Evolutionary conservation across 2,113 vertebrate species (phyloP).

Genomic region (Aspiorhynchus laticeps): DNA sequence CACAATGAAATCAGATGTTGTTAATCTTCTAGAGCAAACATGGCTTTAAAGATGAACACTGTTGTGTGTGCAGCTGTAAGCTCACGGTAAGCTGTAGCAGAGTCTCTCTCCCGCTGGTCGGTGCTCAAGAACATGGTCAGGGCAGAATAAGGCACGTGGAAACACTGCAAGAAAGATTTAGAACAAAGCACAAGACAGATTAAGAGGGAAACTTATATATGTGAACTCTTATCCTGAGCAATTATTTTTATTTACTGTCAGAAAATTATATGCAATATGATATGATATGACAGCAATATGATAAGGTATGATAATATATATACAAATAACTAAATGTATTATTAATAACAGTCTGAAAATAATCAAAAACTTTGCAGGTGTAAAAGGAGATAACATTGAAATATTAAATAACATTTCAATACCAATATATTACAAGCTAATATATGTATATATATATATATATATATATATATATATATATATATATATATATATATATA

Average conservation of each 20-base stretch:
- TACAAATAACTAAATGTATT: background rate
- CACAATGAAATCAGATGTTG: background rate
- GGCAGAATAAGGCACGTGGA: slow-evolving; percentile 93
- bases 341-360: background rate
- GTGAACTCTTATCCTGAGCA: background rate
- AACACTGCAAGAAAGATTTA: slow-evolving; percentile 78
- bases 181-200: slow-evolving; percentile 27
- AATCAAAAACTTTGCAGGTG: background rate
- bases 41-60: background rate
- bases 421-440: too few relatives aligned
- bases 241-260: background rate
- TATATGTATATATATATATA: too few relatives aligned
- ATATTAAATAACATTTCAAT: background rate
- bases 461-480: too few relatives aligned
- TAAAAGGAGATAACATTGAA: background rate
- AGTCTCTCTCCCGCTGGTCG: slow-evolving; percentile 90
- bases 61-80: slow-evolving; percentile 50
- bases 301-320: background rate
- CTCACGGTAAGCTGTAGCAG: slow-evolving; percentile 92
- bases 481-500: too few relatives aligned
- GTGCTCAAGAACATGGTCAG: slow-evolving; percentile 96
- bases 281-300: background rate
- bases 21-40: background rate
- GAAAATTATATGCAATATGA: background rate
- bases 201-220: background rate